Evolutionary conservation across 2,797 vertebrate genomes (phyloP).

Genomic region (Syngnathus acus): DNA sequence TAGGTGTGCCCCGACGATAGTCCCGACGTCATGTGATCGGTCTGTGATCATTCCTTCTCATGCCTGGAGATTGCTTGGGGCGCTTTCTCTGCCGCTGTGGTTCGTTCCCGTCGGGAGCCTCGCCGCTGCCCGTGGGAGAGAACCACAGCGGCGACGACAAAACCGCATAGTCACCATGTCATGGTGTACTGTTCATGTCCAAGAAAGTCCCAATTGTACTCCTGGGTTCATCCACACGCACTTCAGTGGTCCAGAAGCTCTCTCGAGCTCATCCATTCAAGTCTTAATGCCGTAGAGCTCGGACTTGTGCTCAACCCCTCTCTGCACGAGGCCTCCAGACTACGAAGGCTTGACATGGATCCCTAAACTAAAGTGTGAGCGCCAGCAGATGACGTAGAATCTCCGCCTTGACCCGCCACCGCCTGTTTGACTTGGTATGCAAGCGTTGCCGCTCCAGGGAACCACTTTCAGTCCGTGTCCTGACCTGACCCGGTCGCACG

Average conservation of each 20-base stretch:
- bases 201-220: slow-evolving; percentile 50
- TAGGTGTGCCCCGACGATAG: slow-evolving; percentile 70
- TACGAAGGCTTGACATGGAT: slow-evolving; percentile 71
- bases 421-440: slow-evolving; percentile 44
- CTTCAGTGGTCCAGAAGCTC: slow-evolving; percentile 58
- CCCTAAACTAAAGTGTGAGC: slow-evolving; percentile 80
- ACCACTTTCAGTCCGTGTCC: slow-evolving; percentile 39
- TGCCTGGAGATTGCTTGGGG: slow-evolving; percentile 61
- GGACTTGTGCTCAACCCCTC: slow-evolving; percentile 43
- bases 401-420: slow-evolving; percentile 39
- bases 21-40: slow-evolving; percentile 64
- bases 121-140: slow-evolving; percentile 37
- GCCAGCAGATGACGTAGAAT: slow-evolving; percentile 51
- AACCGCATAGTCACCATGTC: too few species aligned
- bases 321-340: slow-evolving; percentile 55
- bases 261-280: slow-evolving; percentile 68
- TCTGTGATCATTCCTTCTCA: slow-evolving; percentile 63
- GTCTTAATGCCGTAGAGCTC: slow-evolving; percentile 63
- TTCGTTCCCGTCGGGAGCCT: slow-evolving; percentile 41
- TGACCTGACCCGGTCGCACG: slow-evolving; percentile 30
- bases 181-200: slow-evolving; percentile 1
- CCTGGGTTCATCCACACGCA: slow-evolving; percentile 44
- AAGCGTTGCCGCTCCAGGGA: slow-evolving; percentile 30
- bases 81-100: slow-evolving; percentile 31
- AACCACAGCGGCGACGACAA: slow-evolving; percentile 22